These are phyloP conservation scores for Psilopogon haemacephalus DNA, from an alignment of 2,113 vertebrate genomes.

Conservation along the genomic window DNA sequence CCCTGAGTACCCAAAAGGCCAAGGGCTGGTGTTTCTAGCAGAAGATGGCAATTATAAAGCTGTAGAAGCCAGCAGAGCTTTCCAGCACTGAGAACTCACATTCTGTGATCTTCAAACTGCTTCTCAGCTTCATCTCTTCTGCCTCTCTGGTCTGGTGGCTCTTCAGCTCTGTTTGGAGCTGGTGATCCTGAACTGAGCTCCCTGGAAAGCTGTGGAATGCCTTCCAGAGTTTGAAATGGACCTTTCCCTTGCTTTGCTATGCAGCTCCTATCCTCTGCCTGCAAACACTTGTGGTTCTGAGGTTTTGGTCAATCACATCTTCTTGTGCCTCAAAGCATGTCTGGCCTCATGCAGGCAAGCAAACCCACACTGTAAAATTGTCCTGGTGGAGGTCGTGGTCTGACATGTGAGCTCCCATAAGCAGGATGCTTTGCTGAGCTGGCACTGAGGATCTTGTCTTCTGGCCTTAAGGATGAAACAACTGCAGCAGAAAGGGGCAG, in stretches of 20 bases:
- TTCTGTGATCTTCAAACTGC: not conserved
- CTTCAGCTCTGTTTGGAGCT: not conserved
- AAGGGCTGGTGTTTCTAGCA: not conserved
- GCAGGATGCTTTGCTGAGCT: not conserved
- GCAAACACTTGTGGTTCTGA: not conserved
- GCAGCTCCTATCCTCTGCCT: not conserved
- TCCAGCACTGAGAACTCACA: rapidly evolving
- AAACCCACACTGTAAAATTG: not conserved
- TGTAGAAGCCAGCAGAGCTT: not conserved
- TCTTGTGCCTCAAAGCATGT: not conserved
- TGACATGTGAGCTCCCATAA: not conserved
- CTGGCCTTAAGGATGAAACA: not conserved
- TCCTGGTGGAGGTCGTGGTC: not conserved
- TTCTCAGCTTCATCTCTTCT: not conserved
- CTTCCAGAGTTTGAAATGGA: not conserved
- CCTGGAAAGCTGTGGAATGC: not conserved
- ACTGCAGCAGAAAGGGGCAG: not conserved
- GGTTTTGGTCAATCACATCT: not conserved
- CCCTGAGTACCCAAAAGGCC: not conserved
- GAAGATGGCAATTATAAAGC: not conserved
- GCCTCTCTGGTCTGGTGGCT: not conserved
- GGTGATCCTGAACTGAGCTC: not conserved
- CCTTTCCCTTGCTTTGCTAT: not conserved
- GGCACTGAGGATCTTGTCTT: not conserved
- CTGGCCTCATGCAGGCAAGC: not conserved